Percentiles rank a stretch among this genome's conserved stretches.
Conservation (phyloP, 2,888 invertebrate genomes). For the Spatulosminthurus flaviceps region DNA sequence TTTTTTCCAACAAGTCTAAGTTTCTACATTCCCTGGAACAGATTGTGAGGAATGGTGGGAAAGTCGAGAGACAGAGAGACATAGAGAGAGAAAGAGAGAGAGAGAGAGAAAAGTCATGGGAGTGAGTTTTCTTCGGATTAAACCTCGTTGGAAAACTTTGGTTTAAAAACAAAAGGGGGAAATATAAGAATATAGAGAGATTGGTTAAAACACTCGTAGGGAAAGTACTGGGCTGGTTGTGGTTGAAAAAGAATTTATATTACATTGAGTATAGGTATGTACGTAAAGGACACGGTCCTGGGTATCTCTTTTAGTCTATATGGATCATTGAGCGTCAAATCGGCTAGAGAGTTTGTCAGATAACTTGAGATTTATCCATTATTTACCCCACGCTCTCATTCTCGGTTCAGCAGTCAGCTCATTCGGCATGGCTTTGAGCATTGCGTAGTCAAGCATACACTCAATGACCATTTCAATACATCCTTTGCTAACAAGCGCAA, state of each 20-base stretch:
- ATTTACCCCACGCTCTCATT: conserved; percentile 52
- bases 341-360: conserved; percentile 62
- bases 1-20: too few species aligned
- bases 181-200: too few species aligned
- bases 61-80: neutral
- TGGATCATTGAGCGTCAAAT: conserved; percentile 64
- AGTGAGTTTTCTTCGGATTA: neutral
- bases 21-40: too few species aligned
- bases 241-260: neutral
- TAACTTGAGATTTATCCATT: conserved; percentile 60
- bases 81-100: too few species aligned
- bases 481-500: neutral
- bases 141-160: neutral
- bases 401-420: conserved; percentile 36
- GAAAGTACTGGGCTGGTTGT: neutral
- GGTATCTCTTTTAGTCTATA: conserved; percentile 52
- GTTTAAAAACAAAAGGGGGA: neutral
- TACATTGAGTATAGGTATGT: neutral
- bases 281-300: neutral
- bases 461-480: conserved; percentile 14
- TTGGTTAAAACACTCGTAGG: too few species aligned
- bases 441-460: neutral
- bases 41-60: too few species aligned
- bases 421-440: conserved; percentile 2
- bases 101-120: neutral